Evolutionary conservation across 2,797 vertebrate genomes (phyloP), one percentile per base, ranked within the genome.

Genomic region (Enteromius argenteus): DNA sequence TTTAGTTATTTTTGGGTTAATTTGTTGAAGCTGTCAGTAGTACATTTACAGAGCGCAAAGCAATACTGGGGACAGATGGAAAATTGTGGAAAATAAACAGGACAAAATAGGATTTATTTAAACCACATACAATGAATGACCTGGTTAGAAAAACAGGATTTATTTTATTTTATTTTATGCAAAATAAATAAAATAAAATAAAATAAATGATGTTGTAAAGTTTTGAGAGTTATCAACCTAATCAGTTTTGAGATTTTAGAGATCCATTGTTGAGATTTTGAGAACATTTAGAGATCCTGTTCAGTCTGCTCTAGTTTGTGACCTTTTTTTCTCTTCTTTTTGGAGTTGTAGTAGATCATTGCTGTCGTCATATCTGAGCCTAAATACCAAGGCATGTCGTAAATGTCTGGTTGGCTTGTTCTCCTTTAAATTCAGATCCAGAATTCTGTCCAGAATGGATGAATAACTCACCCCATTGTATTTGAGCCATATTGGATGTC

Each of bases 401-500:
- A 82, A 82, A 62, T 51, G 58, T 82, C 80, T 83, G 23, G 73
- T 58, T 56, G 62, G 46, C 72, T 58, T 23, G 0, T 39, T 76
- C 72, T 9, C 37, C 37, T 77, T 42, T 32, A 69, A 42, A 42
- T 42, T 67, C 46, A 53, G 17, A 9, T 56, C 46, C 60, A 44
- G 46, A 77, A 77, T 58, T 51, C 7, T 64, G 13, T 68, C 60
- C 58, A 68, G 62, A 83, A 67, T n/a, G 17, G 27, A 77, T 77
- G 37, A 76, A 68, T 69, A 58, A 32, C 62, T 83, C 39, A 13
- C 35, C 56, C 58, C 27, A 10, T 44, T 46, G 64, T 60, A n/a
- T 83, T 58, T 77, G 62, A 62, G 81, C 73, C 62, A 44, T 77
- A 58, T 68, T 76, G 49, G 23, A 83, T 83, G 17, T 75, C 32